phyloP scores from a whole-genome alignment of 2,113 vertebrate species.

The Sitta europaea region DNA sequence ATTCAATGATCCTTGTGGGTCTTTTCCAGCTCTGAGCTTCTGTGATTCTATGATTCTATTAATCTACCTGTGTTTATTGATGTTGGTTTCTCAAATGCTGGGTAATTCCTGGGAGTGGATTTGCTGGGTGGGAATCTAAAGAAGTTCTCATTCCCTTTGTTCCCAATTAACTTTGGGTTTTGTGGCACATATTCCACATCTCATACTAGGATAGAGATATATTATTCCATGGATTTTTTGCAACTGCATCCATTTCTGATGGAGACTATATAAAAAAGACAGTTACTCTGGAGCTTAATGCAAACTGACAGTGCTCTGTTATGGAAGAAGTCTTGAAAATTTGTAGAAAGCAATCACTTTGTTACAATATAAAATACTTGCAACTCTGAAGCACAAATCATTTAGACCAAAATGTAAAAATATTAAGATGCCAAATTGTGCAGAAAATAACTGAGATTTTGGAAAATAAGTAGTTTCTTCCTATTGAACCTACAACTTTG shows the following conservation, averaged over 20 bases:
- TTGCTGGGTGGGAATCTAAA: neutral
- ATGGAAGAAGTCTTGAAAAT: neutral
- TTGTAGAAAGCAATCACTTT: neutral
- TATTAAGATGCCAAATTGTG: neutral
- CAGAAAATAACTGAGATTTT: neutral
- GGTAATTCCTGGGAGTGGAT: neutral
- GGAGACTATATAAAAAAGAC: neutral
- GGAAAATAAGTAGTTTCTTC: neutral
- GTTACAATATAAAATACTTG: neutral
- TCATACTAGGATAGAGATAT: neutral
- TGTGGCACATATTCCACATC: rapidly evolving
- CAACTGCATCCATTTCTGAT: neutral
- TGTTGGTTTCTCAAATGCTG: neutral
- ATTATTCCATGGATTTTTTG: neutral
- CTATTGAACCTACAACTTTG: neutral
- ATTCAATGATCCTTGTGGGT: neutral
- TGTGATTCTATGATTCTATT: neutral
- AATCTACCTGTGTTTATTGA: neutral
- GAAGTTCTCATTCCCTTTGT: neutral
- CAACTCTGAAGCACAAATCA: neutral
- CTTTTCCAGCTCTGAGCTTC: neutral
- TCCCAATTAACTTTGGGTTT: neutral
- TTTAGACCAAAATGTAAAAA: neutral
- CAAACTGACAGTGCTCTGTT: neutral
- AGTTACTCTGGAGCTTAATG: neutral